Evolutionary conservation across 2,797 vertebrate species (phyloP), one percentile per base, ranked within the genome.

Genomic region (Acrocephalus scirpaceus): DNA sequence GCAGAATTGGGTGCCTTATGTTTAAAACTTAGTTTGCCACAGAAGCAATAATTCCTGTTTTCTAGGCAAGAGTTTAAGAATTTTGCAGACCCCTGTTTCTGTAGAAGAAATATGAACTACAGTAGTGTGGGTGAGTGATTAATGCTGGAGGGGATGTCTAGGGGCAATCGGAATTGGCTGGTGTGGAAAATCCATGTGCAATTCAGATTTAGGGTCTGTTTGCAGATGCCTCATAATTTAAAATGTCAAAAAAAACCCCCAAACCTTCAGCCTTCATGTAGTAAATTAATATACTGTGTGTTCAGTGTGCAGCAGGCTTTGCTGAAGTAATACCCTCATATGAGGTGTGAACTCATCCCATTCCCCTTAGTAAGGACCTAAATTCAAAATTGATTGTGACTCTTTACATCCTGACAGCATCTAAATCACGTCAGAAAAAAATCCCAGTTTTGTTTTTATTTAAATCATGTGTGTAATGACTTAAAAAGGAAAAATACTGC

Each of bases 21-120:
- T 96, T 97, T 97, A 96, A 96, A 95, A 90, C 87, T 94, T 82
- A 94, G 84, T 93, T 95, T 95, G 95, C 94, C 93, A 95, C 67
- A 32, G 81, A 79, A 95, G 54, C 67, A 75, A 93, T 95, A 84
- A 91, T 96, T 96, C 95, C 88, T 95, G 9, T 87, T 94, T 93
- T 92, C 92, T 96, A 96, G 94, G 85, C 93, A 93, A 79, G 86
- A 89, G 89, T 94, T 86, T 91, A 94, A 97, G 95, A 95, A 96
- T 88, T 66, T 84, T 93, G 67, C 88, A 92, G 91, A 93, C 89
- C 88, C 90, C 76, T 87, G 85, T 95, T 95, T 95, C 95, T 88
- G 61, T 88, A 82, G 82, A 97, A 96, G 96, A 96, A 97, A 90
- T 88, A 78, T 36, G 91, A 91, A 90, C 95, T 95, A 94, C 74